phyloP scores from a whole-genome alignment of 2,797 vertebrate genomes.

The Peromyscus eremicus region DNA sequence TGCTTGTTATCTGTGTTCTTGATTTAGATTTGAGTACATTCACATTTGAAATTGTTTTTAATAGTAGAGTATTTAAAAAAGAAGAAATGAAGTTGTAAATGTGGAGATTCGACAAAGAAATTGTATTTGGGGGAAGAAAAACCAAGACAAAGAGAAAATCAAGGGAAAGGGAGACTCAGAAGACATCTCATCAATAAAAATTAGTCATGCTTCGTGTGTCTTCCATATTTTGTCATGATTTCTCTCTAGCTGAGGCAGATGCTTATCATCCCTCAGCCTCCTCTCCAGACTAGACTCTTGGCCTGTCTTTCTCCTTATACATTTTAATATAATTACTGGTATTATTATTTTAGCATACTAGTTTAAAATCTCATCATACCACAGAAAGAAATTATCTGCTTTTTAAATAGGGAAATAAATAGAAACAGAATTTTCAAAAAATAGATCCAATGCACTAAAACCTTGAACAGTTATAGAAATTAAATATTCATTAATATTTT shows the following conservation, averaged over 20 bases:
- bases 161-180: slow-evolving; percentile 22
- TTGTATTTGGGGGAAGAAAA: background rate
- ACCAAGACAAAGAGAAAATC: slow-evolving; percentile 61
- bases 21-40: background rate
- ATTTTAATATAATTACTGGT: background rate
- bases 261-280: slow-evolving; percentile 24
- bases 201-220: slow-evolving; percentile 73
- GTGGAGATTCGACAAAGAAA: slow-evolving; percentile 35
- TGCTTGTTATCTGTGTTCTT: background rate
- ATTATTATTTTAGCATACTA: background rate
- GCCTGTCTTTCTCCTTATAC: background rate
- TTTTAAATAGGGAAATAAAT: slow-evolving; percentile 48
- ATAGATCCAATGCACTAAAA: background rate
- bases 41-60: slow-evolving; percentile 19
- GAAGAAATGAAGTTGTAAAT: slow-evolving; percentile 18
- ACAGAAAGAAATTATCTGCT: background rate
- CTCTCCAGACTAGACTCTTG: background rate
- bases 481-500: background rate
- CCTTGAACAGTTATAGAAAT: background rate
- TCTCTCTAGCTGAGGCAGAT: slow-evolving; percentile 35
- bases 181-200: slow-evolving; percentile 73
- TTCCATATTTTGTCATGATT: slow-evolving; percentile 39
- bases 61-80: slow-evolving; percentile 23
- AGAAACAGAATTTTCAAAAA: slow-evolving; percentile 33
- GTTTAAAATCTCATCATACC: background rate